Evolutionary conservation across 1,140 invertebrate genomes (phyloP).

Genomic region (Myzus persicae): DNA sequence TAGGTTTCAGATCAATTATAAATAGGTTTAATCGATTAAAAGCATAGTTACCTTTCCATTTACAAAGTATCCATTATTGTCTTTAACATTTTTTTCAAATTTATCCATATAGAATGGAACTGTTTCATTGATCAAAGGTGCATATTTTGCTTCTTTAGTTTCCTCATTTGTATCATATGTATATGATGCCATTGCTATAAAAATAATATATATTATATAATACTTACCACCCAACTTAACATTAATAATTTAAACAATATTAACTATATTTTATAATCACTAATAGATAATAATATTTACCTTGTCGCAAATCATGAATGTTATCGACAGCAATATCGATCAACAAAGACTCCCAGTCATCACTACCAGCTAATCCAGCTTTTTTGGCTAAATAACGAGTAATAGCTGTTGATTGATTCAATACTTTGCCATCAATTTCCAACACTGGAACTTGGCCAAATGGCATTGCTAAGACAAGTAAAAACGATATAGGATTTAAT

Average conservation of each 20-base stretch:
- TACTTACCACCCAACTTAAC: too few relatives aligned
- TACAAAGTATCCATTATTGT: constrained; percentile 69
- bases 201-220: background rate
- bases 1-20: background rate
- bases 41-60: constrained; percentile 66
- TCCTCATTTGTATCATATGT: constrained; percentile 31
- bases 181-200: constrained; percentile 19
- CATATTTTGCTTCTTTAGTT: constrained; percentile 67
- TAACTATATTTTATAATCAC: background rate
- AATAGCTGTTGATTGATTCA: constrained; percentile 77
- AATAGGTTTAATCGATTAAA: background rate
- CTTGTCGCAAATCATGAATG: constrained; percentile 67
- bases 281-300: constrained; percentile 62
- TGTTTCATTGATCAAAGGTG: constrained; percentile 67
- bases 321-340: constrained; percentile 74
- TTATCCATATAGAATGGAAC: constrained; percentile 70
- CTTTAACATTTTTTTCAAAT: constrained; percentile 68
- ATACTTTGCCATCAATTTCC: constrained; percentile 74
- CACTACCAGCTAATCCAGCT: constrained; percentile 71
- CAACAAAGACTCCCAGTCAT: constrained; percentile 73
- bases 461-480: constrained; percentile 70
- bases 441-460: constrained; percentile 80
- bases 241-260: background rate
- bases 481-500: background rate
- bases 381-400: constrained; percentile 76